A percentile compares a stretch with the other conserved stretches of the same genome.
These are phyloP conservation scores for Lacerta agilis DNA, from an alignment of 2,797 vertebrate species.

Conservation along the genomic window DNA sequence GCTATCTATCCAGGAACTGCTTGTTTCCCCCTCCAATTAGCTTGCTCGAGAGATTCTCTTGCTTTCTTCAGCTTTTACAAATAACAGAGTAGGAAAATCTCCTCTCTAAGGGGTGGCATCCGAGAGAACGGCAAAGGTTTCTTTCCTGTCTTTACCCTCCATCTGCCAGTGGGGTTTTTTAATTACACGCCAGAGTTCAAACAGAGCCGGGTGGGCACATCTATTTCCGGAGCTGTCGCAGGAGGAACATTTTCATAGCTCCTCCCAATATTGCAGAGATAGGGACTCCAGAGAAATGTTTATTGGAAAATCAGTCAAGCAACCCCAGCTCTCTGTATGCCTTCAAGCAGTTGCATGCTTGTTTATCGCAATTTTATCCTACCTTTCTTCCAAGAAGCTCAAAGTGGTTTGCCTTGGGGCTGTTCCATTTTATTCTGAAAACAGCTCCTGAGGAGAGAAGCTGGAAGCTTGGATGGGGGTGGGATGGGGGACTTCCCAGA, in stretches of 20 bases:
- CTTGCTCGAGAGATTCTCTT: slow-evolving; percentile 31
- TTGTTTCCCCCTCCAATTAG: slow-evolving; percentile 66
- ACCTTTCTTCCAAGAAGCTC: background rate
- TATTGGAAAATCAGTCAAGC: background rate
- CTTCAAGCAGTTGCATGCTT: background rate
- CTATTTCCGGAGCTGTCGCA: slow-evolving; percentile 61
- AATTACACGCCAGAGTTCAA: slow-evolving; percentile 63
- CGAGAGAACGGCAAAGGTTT: slow-evolving; percentile 48
- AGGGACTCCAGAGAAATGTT: background rate
- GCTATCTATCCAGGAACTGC: slow-evolving; percentile 55
- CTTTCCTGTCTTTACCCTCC: slow-evolving; percentile 66
- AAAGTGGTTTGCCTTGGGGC: background rate
- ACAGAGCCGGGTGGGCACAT: slow-evolving; percentile 54
- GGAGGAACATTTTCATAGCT: slow-evolving; percentile 20
- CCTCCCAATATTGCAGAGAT: background rate
- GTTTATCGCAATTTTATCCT: background rate
- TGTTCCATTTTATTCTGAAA: background rate
- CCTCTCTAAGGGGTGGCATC: slow-evolving; percentile 56
- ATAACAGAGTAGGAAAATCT: slow-evolving; percentile 67
- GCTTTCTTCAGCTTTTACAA: slow-evolving; percentile 67
- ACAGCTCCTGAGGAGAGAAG: background rate
- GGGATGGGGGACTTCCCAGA: background rate
- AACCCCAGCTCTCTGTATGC: background rate
- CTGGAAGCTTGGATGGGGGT: no score
- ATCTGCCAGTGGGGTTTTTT: slow-evolving; percentile 63